These are phyloP conservation scores for Alethe diademata DNA, from an alignment of 2,113 vertebrate species.

Conservation along the genomic window DNA sequence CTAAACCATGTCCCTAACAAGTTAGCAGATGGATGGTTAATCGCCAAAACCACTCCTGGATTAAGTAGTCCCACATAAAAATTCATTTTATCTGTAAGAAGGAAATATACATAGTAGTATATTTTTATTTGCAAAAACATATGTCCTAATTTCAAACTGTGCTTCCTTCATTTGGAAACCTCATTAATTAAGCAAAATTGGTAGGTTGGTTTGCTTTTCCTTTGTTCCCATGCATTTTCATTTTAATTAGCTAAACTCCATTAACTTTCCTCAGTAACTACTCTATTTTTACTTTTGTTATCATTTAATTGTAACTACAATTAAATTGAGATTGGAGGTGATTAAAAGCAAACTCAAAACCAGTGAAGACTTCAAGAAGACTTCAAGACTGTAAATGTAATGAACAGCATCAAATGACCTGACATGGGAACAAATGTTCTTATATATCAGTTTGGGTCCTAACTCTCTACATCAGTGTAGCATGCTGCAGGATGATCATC, in stretches of 20 bases:
- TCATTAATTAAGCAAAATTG: background rate
- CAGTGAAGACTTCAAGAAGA: background rate
- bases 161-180: background rate
- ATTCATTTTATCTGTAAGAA: background rate
- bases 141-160: background rate
- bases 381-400: background rate
- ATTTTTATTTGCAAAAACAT: background rate
- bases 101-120: background rate
- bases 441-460: background rate
- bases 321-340: background rate
- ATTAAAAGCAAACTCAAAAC: background rate
- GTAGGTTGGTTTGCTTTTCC: background rate
- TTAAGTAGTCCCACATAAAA: background rate
- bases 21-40: background rate
- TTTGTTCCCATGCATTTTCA: background rate
- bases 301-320: background rate
- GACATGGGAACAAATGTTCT: background rate
- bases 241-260: background rate
- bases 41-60: background rate
- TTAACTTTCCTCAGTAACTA: background rate
- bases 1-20: background rate
- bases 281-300: background rate
- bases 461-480: background rate
- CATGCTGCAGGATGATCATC: background rate
- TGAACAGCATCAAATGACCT: background rate